These are phyloP conservation scores for Pseudopodoces humilis DNA, from an alignment of 2,113 vertebrate genomes.

Conservation along the genomic window DNA sequence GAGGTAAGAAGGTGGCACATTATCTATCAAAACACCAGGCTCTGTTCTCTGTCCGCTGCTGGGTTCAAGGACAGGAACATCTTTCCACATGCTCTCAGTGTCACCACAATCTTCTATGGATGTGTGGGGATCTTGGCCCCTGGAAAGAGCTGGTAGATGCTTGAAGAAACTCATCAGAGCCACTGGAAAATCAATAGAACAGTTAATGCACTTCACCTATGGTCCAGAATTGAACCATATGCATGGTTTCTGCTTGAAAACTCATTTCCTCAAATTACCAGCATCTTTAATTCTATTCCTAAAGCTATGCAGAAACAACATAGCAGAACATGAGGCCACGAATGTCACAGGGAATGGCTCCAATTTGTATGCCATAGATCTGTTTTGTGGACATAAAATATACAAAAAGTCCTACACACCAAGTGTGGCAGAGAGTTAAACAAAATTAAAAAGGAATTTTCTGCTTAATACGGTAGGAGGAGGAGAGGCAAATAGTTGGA, in stretches of 20 bases:
- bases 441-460: neutral
- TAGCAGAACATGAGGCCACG: neutral
- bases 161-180: neutral
- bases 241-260: neutral
- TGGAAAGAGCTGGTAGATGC: neutral
- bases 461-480: neutral
- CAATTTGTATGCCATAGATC: neutral
- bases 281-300: neutral
- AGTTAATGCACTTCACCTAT: neutral
- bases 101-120: neutral
- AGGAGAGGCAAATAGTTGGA: neutral
- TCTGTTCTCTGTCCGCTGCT: neutral
- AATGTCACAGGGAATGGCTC: neutral
- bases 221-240: neutral
- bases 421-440: neutral
- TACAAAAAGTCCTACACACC: neutral
- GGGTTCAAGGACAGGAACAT: neutral
- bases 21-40: neutral
- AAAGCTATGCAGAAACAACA: neutral
- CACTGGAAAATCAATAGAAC: neutral
- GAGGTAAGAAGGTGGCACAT: neutral
- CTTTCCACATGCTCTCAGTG: neutral
- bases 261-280: neutral
- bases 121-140: neutral
- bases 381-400: neutral